Base-by-base conservation (phyloP, 2,888 invertebrate genomes). In the Creontiades dilutus region DNA sequence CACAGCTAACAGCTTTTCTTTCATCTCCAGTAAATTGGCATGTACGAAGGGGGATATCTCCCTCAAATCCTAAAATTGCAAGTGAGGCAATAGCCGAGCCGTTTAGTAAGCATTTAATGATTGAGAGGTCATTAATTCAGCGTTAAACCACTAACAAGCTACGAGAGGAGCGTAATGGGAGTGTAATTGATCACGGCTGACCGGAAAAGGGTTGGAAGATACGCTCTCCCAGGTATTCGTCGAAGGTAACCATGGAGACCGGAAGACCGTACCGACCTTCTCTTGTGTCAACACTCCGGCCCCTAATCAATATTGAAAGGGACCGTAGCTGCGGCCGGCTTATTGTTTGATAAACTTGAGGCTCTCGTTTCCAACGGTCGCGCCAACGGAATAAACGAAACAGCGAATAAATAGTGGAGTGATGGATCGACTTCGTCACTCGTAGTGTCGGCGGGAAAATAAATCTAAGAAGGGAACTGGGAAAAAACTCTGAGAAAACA, bases 281-380 rank as follows among this genome's bases (percentile, higher is more conserved):
- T 78, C 78, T 88, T 88, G 88, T 80, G 88, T 88, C 88, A 88
- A 88, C 88, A 88, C 88, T 78, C 86, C 82, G 52, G 47, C 82
- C 82, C 19, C 78, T 82, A 85, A 86, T 86, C 86, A 75, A 86
- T 86, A 75, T 86, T 75, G 68, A 86, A 86, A 75, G 86, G 75
- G 68, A 46, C 75, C 61, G 47, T 19, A 85, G 55, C 27, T 4
- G 82, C 52, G 82, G 37, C 23, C 85, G 68, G 82, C 52, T 82
- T 82, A 82, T 82, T 82, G 82, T 82, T 82, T 82, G 82, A 82
- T 82, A 82, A 82, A 82, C 52, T 48, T 11, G 82, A 46, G 82
- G 82, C 52, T 19, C 19, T 68, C 68, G 68, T 23, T 68, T 27
- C 27, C 68, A 2, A 23, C 68, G 23, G 23, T 68, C 19, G 68